Evolutionary conservation across 2,797 vertebrate genomes (phyloP).

Genomic region (Hozukius guyotensis): DNA sequence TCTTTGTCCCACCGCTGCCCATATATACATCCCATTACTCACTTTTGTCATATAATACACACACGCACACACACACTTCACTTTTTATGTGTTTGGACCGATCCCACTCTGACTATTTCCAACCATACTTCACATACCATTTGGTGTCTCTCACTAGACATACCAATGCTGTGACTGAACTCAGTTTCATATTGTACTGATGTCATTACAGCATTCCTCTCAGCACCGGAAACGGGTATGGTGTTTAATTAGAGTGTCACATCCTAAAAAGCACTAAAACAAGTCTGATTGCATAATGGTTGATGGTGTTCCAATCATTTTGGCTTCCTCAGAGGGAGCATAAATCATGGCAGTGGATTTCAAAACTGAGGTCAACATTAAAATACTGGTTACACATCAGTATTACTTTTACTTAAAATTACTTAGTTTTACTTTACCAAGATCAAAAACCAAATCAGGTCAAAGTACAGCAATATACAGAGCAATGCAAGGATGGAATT

Average conservation of each 20-base stretch:
- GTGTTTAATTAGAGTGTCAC: background rate
- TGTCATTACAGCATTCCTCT: constrained; percentile 51
- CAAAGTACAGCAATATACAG: no score
- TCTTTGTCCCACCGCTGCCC: background rate
- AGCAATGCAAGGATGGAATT: no score
- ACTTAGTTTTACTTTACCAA: no score
- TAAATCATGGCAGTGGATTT: background rate
- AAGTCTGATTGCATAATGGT: background rate
- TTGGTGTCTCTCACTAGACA: constrained; percentile 42
- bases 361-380: background rate
- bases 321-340: background rate
- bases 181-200: constrained; percentile 29
- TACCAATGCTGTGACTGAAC: constrained; percentile 59
- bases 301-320: background rate
- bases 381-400: background rate
- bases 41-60: background rate
- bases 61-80: constrained; percentile 38
- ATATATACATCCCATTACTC: constrained; percentile 10
- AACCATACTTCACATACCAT: constrained; percentile 52
- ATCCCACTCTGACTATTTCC: constrained; percentile 26
- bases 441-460: no score
- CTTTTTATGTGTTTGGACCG: constrained; percentile 23
- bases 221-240: background rate
- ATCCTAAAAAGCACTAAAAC: background rate
- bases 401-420: background rate